Evolutionary conservation across 2,888 invertebrate species (phyloP).

Genomic region (Neoaliturus tenellus): DNA sequence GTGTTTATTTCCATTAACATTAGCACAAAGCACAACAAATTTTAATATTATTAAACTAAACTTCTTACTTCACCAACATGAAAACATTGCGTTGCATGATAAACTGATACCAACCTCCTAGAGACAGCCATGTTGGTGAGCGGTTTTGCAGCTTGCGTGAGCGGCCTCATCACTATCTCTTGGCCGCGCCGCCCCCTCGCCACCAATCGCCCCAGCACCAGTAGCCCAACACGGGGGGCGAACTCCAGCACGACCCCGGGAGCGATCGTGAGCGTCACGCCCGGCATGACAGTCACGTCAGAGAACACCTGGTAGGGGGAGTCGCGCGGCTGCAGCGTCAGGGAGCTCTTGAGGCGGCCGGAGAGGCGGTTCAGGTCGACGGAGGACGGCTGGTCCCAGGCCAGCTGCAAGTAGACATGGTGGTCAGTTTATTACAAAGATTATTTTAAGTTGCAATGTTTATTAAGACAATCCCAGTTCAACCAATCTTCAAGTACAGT

Average conservation of each 20-base stretch:
- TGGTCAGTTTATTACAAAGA: too few species aligned
- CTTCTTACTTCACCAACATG: too few species aligned
- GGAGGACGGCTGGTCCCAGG: slow-evolving; percentile 76
- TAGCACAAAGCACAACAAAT: too few species aligned
- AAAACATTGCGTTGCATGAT: too few species aligned
- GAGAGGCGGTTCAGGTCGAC: slow-evolving; percentile 83
- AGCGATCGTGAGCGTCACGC: slow-evolving; percentile 88
- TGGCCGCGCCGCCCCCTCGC: slow-evolving; percentile 87
- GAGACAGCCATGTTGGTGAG: slow-evolving; percentile 25
- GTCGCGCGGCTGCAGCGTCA: slow-evolving; percentile 78
- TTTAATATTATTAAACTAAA: too few species aligned
- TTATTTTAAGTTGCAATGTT: too few species aligned
- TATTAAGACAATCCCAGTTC: too few species aligned
- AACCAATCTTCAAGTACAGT: too few species aligned
- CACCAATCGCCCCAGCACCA: slow-evolving; percentile 91
- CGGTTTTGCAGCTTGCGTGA: slow-evolving; percentile 52
- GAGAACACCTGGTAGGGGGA: slow-evolving; percentile 88
- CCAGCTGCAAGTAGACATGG: too few species aligned
- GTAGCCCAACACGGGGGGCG: slow-evolving; percentile 95
- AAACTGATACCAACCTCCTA: slow-evolving; percentile 29
- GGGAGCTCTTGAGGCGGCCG: slow-evolving; percentile 83
- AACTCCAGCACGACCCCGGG: slow-evolving; percentile 96
- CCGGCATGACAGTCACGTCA: slow-evolving; percentile 98
- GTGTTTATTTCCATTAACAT: too few species aligned
- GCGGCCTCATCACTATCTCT: slow-evolving; percentile 87